Base-by-base conservation (phyloP, 2,888 invertebrate genomes). In the Poecilus cupreus region DNA sequence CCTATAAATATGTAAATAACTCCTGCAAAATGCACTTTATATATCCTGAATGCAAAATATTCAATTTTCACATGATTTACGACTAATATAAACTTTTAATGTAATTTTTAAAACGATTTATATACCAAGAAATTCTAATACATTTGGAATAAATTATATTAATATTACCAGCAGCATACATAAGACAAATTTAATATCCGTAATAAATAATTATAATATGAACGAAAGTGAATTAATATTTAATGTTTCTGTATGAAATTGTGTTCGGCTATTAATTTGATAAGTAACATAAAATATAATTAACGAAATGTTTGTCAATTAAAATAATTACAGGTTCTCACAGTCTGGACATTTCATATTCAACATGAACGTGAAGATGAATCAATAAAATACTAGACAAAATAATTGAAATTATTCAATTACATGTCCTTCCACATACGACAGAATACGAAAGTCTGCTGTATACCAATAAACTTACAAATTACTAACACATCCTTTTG, bases 131-230 rank as follows among this genome's bases (percentile, higher is more conserved):
- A 54, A 54, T 20, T 54, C 22, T 54, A 54, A 54, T 54, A 54
- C 32, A 54, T 57, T 57, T 57, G 24, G 57, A 57, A 57, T 57
- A 57, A 57, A 24, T 57, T 57, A 57, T 57, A 57, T 43, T 43
- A 57, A 57, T 26, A 13, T 26, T n/a, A 26, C 22, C 24, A 60
- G 4, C 5, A 26, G 8, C 60, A 24, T 13, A 60, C 26, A 54
- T 20, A 11, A 51, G 51, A 22, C 18, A 26, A 60, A 26, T 60
- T 60, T 60, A 60, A 60, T 60, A 60, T 24, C 24, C 13, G n/a
- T 60, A 60, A 60, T 60, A 60, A 60, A 60, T 60, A 60, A 60
- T 60, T 60, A 26, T 60, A 60, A 60, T 60, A 60, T 22, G 43
- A 11, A 43, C 11, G 43, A 11, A 43, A 43, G 24, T 60, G 60